Percentiles rank a stretch among this genome's conserved stretches.
phyloP scores from a whole-genome alignment of 2,888 invertebrate genomes.

The Oscheius sp. region DNA sequence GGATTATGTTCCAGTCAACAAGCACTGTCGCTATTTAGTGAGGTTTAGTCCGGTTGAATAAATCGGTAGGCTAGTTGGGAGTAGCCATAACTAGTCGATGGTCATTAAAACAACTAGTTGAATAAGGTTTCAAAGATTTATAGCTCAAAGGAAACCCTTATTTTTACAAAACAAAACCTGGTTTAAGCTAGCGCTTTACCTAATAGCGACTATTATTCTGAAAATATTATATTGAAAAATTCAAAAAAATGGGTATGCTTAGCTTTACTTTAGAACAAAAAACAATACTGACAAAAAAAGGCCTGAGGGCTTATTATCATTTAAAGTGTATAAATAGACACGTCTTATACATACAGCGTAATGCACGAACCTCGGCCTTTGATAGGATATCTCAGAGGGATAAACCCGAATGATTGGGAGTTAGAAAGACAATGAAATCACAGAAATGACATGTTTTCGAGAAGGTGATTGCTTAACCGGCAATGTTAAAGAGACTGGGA shows the following conservation, averaged over 20 bases:
- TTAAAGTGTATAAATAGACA: constrained; percentile 3
- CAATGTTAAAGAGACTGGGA: constrained; percentile 68
- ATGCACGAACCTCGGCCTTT: constrained; percentile 30
- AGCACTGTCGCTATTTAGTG: no score
- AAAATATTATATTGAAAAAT: neutral
- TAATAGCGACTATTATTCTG: neutral
- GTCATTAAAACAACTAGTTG: no score
- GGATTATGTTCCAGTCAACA: constrained; percentile 16
- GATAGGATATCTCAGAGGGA: constrained; percentile 5
- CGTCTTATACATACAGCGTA: constrained; percentile 25
- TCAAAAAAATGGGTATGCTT: neutral
- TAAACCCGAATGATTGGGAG: constrained; percentile 14
- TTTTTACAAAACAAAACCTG: no score
- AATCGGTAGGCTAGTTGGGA: no score
- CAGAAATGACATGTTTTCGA: neutral
- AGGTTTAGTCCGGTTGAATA: no score
- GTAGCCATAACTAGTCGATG: no score
- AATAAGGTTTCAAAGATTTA: no score
- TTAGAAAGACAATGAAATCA: constrained; percentile 20
- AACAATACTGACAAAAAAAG: neutral
- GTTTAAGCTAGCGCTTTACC: no score
- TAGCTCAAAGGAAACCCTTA: no score
- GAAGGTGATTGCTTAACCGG: constrained; percentile 45
- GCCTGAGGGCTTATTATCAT: neutral
- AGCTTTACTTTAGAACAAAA: neutral